Base-by-base conservation (phyloP, 2,797 vertebrate genomes). In the Etheostoma perlongum region DNA sequence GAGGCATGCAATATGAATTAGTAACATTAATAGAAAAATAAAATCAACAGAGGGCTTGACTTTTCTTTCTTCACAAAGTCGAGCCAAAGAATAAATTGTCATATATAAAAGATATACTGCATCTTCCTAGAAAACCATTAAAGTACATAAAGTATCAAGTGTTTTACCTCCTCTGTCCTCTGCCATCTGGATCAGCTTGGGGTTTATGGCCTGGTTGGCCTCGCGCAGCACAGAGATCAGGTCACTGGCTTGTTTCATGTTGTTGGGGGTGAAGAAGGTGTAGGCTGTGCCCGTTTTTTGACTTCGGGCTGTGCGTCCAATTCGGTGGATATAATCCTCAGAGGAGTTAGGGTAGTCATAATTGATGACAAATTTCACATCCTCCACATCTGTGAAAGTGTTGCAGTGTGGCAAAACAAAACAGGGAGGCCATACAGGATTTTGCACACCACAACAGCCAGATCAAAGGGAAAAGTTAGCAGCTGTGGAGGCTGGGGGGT, bases 301-400 rank as follows among this genome's bases (percentile, higher is more conserved):
- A 96, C 97, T 99, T 92, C 96, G 97, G 95, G 97, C 97, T 87
- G 97, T 99, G 94, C 97, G 96, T 96, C 98, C 98, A 95, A 99
- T 99, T 94, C 96, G 97, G 92, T 98, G 97, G 94, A 99, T 98
- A 97, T 99, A 99, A 95, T 99, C 98, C 96, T 99, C 98, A 84
- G 97, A 99, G 95, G 97, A 99, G 97, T 99, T 99, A 96, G 97
- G 97, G 96, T 99, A 99, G 97, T 99, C 97, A 97, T 98, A 99
- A 97, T 99, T 99, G 97, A 99, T 99, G 97, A 99, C 97, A 98
- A 99, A 99, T 99, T 98, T 99, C 96, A 99, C 97, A 97, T 99
- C 97, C 96, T 99, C 97, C 96, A 99, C 97, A 99, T 99, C 98
- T 99, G 98, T 97, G 89, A 98, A 98, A 97, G 96, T 96, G 97